Evolutionary conservation across 2,888 invertebrate genomes (phyloP).

Genomic region (Cinara cedri): DNA sequence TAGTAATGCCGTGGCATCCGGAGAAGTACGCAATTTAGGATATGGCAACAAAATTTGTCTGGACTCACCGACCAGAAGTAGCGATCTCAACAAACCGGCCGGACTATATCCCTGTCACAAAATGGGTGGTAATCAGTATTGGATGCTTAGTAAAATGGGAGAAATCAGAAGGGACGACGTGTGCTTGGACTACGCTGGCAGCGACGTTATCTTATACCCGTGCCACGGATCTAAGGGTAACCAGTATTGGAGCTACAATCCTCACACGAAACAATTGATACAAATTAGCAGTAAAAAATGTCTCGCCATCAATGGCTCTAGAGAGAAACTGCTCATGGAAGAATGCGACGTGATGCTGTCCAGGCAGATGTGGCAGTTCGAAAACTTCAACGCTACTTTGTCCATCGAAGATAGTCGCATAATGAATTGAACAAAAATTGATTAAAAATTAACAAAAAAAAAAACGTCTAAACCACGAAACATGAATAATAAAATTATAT

Average conservation of each 20-base stretch:
- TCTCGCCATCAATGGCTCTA: constrained; percentile 80
- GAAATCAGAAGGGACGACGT: constrained; percentile 95
- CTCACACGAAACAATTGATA: constrained; percentile 62
- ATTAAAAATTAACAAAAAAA: no score
- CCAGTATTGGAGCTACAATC: constrained; percentile 84
- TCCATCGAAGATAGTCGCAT: constrained; percentile 23
- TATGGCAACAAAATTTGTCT: constrained; percentile 88
- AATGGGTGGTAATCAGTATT: constrained; percentile 99
- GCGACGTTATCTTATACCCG: constrained; percentile 88
- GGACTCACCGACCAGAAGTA: constrained; percentile 93
- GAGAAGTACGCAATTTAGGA: constrained; percentile 94
- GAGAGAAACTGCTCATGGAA: constrained; percentile 83
- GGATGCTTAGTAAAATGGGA: constrained; percentile 95
- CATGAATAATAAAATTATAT: background rate
- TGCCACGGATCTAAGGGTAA: constrained; percentile 94
- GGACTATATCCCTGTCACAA: constrained; percentile 98
- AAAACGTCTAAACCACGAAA: background rate
- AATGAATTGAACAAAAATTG: constrained; percentile 26
- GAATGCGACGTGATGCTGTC: constrained; percentile 67
- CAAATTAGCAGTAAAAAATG: constrained; percentile 95
- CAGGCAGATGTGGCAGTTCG: constrained; percentile 79
- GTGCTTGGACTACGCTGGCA: constrained; percentile 93
- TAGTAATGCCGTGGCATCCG: constrained; percentile 94
- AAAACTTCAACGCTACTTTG: constrained; percentile 74
- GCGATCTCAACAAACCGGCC: constrained; percentile 93